These are phyloP conservation scores for Sympetrum striolatum DNA, from an alignment of 2,888 invertebrate genomes.

Conservation along the genomic window DNA sequence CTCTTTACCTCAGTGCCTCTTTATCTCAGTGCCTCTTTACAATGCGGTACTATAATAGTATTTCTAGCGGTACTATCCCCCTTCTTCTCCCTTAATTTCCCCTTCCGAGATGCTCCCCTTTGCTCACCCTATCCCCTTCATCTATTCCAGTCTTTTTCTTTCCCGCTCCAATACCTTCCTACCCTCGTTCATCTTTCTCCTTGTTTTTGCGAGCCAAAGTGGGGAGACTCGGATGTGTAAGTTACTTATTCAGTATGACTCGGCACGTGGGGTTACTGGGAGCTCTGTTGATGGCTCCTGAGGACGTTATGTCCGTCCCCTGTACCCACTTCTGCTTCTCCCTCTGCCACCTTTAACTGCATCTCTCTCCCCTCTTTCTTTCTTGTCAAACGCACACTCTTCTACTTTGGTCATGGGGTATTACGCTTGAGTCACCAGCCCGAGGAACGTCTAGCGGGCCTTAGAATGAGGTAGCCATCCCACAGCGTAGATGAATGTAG, in stretches of 20 bases:
- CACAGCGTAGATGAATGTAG: no score
- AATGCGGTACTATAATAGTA: no score
- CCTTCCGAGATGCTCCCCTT: not conserved
- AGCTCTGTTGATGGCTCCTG: constrained; percentile 24
- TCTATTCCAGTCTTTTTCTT: not conserved
- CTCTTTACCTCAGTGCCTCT: no score
- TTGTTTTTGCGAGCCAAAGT: not conserved
- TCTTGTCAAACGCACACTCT: not conserved
- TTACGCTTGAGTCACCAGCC: not conserved
- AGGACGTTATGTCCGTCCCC: not conserved
- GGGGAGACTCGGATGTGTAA: not conserved
- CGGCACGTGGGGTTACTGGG: constrained; percentile 3
- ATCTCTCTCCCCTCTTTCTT: not conserved
- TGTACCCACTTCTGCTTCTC: not conserved
- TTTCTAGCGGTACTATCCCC: not conserved
- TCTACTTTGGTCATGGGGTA: not conserved
- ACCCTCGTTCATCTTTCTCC: not conserved
- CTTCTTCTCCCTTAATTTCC: not conserved
- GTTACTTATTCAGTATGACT: constrained; percentile 39
- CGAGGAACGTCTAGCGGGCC: not conserved
- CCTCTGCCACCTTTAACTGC: not conserved
- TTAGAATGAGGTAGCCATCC: not conserved
- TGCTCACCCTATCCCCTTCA: not conserved
- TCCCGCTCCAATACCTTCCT: not conserved
- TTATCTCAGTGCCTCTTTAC: no score